Evolutionary conservation across 1,140 invertebrate genomes (phyloP).

Genomic region (Eurytemora carolleeae): DNA sequence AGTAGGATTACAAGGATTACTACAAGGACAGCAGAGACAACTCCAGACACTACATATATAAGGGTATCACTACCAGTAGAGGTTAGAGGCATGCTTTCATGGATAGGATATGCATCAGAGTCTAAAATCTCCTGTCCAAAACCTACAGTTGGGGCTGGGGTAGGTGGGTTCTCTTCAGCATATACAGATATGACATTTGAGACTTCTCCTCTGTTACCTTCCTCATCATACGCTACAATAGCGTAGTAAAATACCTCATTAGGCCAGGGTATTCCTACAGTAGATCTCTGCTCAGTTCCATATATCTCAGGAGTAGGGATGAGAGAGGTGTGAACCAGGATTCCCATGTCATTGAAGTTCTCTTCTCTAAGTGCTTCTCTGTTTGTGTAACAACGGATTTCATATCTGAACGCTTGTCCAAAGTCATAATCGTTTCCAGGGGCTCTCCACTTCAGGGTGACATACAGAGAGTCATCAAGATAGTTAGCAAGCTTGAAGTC

Average conservation of each 20-base stretch:
- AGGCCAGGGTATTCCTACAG: slow-evolving; percentile 22
- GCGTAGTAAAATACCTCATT: slow-evolving; percentile 24
- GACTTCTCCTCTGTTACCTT: slow-evolving; percentile 21
- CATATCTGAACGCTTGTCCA: slow-evolving; percentile 20
- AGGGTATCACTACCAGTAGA: slow-evolving; percentile 17
- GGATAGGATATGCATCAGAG: slow-evolving; percentile 1
- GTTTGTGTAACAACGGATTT: slow-evolving; percentile 23
- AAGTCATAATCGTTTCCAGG: slow-evolving; percentile 23
- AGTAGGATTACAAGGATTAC: slow-evolving; percentile 20
- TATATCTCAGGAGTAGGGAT: slow-evolving; percentile 21
- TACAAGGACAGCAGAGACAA: slow-evolving; percentile 18
- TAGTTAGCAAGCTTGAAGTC: slow-evolving; percentile 21
- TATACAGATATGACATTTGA: slow-evolving; percentile 23
- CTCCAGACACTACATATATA: slow-evolving; percentile 21
- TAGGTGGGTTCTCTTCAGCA: slow-evolving; percentile 20
- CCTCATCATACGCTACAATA: slow-evolving; percentile 21
- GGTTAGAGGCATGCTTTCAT: slow-evolving; percentile 4
- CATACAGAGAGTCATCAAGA: slow-evolving; percentile 19
- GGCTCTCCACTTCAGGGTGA: slow-evolving; percentile 23
- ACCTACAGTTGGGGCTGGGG: slow-evolving; percentile 19
- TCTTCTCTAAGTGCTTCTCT: slow-evolving; percentile 20
- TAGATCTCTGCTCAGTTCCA: slow-evolving; percentile 21
- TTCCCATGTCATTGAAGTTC: slow-evolving; percentile 22
- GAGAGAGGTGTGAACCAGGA: slow-evolving; percentile 22
- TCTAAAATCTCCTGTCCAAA: slow-evolving; percentile 16